phyloP scores from a whole-genome alignment of 2,113 vertebrate species.

The Ornithorhynchus anatinus region DNA sequence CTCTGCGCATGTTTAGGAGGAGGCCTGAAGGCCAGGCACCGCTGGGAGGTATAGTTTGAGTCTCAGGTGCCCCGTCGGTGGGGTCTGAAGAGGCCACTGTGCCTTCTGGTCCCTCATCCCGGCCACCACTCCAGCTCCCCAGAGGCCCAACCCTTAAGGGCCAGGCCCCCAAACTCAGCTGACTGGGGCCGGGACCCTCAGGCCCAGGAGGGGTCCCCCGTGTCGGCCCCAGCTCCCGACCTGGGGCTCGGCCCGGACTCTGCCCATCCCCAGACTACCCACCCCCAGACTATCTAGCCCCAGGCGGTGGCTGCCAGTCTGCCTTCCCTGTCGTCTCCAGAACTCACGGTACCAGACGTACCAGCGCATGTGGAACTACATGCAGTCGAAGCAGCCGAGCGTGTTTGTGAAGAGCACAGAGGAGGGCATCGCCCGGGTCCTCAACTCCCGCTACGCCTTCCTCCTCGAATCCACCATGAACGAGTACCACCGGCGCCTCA shows the following conservation, averaged over 20 bases:
- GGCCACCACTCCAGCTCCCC: background rate
- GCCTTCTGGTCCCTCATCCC: background rate
- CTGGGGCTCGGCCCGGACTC: background rate
- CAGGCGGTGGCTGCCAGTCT: background rate
- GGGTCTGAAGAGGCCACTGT: too few species aligned
- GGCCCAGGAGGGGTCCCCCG: background rate
- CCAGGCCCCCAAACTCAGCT: background rate
- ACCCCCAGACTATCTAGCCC: background rate
- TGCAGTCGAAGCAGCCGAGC: conserved; percentile 90
- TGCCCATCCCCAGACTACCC: background rate
- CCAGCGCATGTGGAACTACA: conserved; percentile 95
- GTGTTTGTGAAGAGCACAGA: conserved; percentile 92
- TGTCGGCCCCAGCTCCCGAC: background rate
- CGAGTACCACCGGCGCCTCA: conserved; percentile 87
- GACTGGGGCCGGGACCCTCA: background rate
- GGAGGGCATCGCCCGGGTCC: conserved; percentile 87
- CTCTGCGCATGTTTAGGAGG: too few species aligned
- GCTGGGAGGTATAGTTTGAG: too few species aligned
- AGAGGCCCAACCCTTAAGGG: background rate
- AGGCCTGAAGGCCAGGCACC: too few species aligned
- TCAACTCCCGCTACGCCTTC: conserved; percentile 91
- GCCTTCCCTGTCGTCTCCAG: conserved; percentile 45
- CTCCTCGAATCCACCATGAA: conserved; percentile 93
- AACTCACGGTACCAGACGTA: conserved; percentile 91
- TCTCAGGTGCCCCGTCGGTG: too few species aligned